Conservation (phyloP, 2,113 vertebrate genomes). For the Pardalotus punctatus region DNA sequence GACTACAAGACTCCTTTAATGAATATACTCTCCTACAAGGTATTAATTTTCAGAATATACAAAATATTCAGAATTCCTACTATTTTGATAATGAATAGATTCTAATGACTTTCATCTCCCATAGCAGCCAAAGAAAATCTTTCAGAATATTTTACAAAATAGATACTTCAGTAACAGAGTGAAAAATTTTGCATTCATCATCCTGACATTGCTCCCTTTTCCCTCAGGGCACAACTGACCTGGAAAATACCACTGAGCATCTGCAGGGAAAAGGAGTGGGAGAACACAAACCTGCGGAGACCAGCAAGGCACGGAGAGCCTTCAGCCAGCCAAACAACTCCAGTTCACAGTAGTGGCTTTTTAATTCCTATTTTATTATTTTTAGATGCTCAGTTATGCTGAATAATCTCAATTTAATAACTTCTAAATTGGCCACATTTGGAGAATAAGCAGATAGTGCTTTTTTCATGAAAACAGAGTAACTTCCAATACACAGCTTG, state of each 20-base stretch:
- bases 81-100: neutral
- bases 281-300: neutral
- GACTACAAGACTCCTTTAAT: neutral
- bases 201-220: neutral
- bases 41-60: neutral
- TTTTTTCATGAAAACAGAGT: neutral
- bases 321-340: neutral
- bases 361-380: neutral
- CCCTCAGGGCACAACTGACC: neutral
- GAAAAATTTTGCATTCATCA: neutral
- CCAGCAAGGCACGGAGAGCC: neutral
- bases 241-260: neutral
- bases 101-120: neutral
- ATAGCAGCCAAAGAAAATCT: neutral
- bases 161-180: neutral
- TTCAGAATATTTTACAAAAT: neutral
- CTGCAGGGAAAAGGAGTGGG: neutral
- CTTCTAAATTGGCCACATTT: neutral
- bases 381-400: neutral
- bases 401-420: neutral
- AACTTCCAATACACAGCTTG: neutral
- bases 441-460: neutral
- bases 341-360: neutral
- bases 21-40: neutral
- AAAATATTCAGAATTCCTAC: neutral